A percentile compares a stretch with the other conserved stretches of the same genome.
Conservation (phyloP, 2,797 vertebrate genomes). For the Acanthopagrus latus region DNA sequence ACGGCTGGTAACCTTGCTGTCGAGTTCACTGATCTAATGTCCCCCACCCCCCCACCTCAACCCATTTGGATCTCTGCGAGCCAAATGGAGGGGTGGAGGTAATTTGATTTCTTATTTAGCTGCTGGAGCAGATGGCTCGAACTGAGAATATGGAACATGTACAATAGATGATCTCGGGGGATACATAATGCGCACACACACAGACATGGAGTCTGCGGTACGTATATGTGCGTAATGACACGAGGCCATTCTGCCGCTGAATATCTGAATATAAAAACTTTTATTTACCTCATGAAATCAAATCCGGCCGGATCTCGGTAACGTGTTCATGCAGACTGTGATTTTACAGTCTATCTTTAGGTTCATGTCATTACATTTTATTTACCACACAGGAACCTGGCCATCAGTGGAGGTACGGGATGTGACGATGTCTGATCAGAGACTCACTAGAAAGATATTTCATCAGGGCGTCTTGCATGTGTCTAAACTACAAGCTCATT, state of each 20-base stretch:
- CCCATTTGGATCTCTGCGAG: constrained; percentile 61
- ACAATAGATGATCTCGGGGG: constrained; percentile 50
- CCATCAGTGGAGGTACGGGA: too few relatives aligned
- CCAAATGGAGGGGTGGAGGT: constrained; percentile 54
- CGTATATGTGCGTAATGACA: constrained; percentile 11
- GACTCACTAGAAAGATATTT: too few relatives aligned
- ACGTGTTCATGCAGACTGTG: constrained; percentile 2
- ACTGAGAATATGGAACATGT: constrained; percentile 19
- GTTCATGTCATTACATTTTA: not conserved
- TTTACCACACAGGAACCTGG: too few relatives aligned
- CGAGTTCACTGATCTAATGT: constrained; percentile 73
- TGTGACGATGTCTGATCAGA: too few relatives aligned
- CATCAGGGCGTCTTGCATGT: too few relatives aligned
- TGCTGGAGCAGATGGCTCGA: constrained; percentile 67
- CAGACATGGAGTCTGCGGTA: constrained; percentile 10
- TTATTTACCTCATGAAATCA: constrained; percentile 22
- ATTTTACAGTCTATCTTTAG: not conserved
- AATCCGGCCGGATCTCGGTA: constrained; percentile 9
- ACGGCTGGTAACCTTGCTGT: constrained; percentile 69
- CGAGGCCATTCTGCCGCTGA: constrained; percentile 11
- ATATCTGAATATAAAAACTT: constrained; percentile 24
- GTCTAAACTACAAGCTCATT: too few relatives aligned
- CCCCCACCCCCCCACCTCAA: constrained; percentile 39
- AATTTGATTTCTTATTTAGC: constrained; percentile 69
- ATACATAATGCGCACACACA: constrained; percentile 23